Percentiles rank a stretch among this genome's conserved stretches.
Evolutionary conservation across 2,113 vertebrate species (phyloP).

Genomic region (Oncorhynchus kisutch): DNA sequence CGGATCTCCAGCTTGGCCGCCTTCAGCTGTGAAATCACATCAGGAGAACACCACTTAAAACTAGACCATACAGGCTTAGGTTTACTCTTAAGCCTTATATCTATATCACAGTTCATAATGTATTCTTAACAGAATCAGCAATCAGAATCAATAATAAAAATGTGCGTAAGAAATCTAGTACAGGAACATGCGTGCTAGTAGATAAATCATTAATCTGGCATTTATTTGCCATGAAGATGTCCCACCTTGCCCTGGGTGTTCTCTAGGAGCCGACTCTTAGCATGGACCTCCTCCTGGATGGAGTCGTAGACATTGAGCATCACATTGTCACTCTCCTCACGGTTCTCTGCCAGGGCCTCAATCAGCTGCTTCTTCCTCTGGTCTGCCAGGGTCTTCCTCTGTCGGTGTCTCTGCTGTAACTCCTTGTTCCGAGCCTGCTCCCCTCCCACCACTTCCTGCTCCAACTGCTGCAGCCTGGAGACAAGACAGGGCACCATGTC

Average conservation of each 20-base stretch:
- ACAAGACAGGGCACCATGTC: background rate
- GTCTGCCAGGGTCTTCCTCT: slow-evolving; percentile 73
- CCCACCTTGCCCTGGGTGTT: slow-evolving; percentile 84
- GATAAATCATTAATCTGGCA: background rate
- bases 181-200: too few species aligned
- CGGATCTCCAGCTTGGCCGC: slow-evolving; percentile 84
- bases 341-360: slow-evolving; percentile 70
- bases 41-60: background rate
- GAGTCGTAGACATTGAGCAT: slow-evolving; percentile 82
- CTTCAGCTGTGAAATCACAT: slow-evolving; percentile 69
- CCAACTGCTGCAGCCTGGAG: slow-evolving; percentile 83
- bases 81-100: too few species aligned
- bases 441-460: slow-evolving; percentile 82
- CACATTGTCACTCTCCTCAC: slow-evolving; percentile 77
- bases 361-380: slow-evolving; percentile 79
- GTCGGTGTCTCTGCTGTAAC: slow-evolving; percentile 74
- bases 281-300: slow-evolving; percentile 84
- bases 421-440: slow-evolving; percentile 87
- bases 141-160: too few species aligned
- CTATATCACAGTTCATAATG: too few species aligned
- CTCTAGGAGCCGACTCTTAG: slow-evolving; percentile 80
- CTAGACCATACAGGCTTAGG: background rate
- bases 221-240: background rate
- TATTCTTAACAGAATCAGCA: too few species aligned
- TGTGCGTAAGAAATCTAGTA: too few species aligned